Base-by-base conservation (phyloP, 2,113 vertebrate species). In the Onychorhynchus coronatus region DNA sequence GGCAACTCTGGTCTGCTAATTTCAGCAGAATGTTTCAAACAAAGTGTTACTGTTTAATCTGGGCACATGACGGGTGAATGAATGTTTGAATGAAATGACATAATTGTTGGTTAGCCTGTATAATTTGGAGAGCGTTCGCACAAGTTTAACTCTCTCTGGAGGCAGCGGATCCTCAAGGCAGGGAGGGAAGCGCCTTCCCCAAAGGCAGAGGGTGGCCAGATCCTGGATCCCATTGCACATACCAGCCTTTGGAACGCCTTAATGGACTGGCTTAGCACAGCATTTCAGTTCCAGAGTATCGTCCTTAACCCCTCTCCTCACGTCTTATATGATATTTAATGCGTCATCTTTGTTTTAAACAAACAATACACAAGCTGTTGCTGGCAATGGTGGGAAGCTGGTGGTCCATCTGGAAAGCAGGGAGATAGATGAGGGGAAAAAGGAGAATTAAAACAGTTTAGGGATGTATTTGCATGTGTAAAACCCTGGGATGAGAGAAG, bases 321-420 rank as follows among this genome's bases (percentile, higher is more conserved):
- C 93, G 61, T 97, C 67, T 95, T 98, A 97, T 98, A 98, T 98
- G 98, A 99, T 98, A 98, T 99, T 99, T 99, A 98, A 99, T 99
- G 98, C 97, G 92, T 99, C 98, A 99, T 99, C 98, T 99, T 99
- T 99, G 98, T 99, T 99, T 98, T 99, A 98, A 98, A 97, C 98
- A 98, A 98, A 98, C 98, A 98, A 98, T 97, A 96, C 96, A 31
- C 98, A 99, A 99, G 98, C 98, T 99, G 98, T 98, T 98, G 98
- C 98, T 99, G 98, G 98, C 98, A 98, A 73, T 97, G 98, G 96
- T 97, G 93, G 97, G 95, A 97, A 98, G 97, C 98, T 97, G 97
- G 81, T 98, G 96, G 98, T 98, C 98, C 98, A 99, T 99, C 99
- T 99, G 99, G 98, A 98, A 97, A 98, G 97, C 97, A 97, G 98